phyloP scores from a whole-genome alignment of 2,888 invertebrate genomes.

The Calephelis perditalis region DNA sequence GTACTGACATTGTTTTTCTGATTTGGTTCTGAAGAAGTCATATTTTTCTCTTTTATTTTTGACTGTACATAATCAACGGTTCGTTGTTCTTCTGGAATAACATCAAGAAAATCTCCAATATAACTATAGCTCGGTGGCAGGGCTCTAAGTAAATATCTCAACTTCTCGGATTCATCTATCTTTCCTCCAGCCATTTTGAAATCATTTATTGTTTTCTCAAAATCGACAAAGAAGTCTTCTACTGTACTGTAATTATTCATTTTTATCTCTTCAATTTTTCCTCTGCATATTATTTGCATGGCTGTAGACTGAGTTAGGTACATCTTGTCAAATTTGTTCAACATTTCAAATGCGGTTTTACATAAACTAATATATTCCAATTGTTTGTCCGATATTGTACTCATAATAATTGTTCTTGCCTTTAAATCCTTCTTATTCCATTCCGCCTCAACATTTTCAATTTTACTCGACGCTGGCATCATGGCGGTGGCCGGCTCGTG shows the following conservation, averaged over 20 bases:
- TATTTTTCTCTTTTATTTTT: no score
- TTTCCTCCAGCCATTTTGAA: background rate
- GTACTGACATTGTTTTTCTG: constrained; percentile 23
- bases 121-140: no score
- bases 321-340: no score
- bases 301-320: background rate
- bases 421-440: constrained; percentile 30
- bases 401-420: constrained; percentile 30
- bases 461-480: background rate
- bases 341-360: constrained; percentile 24
- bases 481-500: constrained; percentile 21
- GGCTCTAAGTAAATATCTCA: background rate
- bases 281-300: constrained; percentile 2
- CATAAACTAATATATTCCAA: constrained; percentile 30
- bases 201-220: background rate
- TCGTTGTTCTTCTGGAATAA: no score
- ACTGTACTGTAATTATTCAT: background rate
- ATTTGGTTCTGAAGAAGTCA: no score
- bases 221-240: background rate
- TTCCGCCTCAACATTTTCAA: constrained; percentile 13
- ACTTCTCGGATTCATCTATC: background rate
- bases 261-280: constrained; percentile 3
- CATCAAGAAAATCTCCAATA: no score
- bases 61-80: no score
- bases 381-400: constrained; percentile 32